Evolutionary conservation across 2,797 vertebrate species (phyloP), one percentile per base, ranked within the genome.

Genomic region (Threskiornis aethiopicus): DNA sequence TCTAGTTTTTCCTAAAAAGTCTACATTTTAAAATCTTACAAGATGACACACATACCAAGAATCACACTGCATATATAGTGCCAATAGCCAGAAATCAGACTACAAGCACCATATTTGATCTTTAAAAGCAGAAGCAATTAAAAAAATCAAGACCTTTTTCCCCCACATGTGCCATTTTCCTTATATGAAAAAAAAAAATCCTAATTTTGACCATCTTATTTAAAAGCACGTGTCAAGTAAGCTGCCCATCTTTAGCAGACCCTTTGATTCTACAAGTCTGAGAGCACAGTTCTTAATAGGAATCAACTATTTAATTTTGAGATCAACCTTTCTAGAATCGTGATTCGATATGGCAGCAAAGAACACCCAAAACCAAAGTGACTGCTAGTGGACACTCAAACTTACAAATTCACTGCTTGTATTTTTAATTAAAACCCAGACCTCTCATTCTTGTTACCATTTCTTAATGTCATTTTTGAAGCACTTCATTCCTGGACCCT

Each of bases 121-220:
- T 70, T 72, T 26, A 84, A 75, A 81, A 86, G 37, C 12, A 78
- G 29, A 81, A 51, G 7, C 14, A 55, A 76, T 31, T 77, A 21
- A 5, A 79, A 55, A 62, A 13, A 7, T 4, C 4, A 13, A 33
- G 26, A 71, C 12, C 22, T 71, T 83, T 49, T 39, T 13, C 4
- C 11, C 26, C 26, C 5, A 13, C 1, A 0, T 6, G 2, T 41
- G 47, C 24, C 0, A 0, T 47, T 87, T 76, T 41, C 33, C 33
- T 64, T 24, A 8, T 2, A 35, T 4, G 6, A 73, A 55, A 46
- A 49, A 19, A 67, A 46, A 49, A 19, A 67, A 33, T 9, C 41
- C 52, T 16, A 15, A 19, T 87, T 94, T 51, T 51, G 58, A 70
- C 51, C 13, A 16, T 16, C 39, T 70, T 16, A 17, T 49, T 80